Base-by-base conservation (phyloP, 1,140 invertebrate genomes). In the Atopsyche davidsoni region DNA sequence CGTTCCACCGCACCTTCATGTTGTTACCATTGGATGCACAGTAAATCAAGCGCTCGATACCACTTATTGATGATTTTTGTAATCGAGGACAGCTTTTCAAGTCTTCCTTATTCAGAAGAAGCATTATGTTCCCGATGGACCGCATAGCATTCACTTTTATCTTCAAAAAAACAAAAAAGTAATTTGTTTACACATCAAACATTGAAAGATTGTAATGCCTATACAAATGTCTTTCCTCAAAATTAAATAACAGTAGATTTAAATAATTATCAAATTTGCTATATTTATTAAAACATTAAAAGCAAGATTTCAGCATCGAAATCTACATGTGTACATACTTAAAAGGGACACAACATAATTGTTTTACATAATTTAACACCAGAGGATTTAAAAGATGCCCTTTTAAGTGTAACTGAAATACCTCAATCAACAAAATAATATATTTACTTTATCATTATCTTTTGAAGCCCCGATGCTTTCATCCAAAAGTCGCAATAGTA, bases 1-100 rank as follows among this genome's bases (percentile, higher is more conserved):
- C 85, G 70, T 93, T 95, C 90, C 91, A 95, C 36, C 88, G 77
- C 6, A 90, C 87, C 70, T 92, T 92, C 78, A 89, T 87, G 59
- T 86, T 83, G 39, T 77, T 80, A 25, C 82, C 82, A 21, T 75
- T 73, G 1, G 70, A 77, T 16, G 83, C 77, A 62, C 79, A 85
- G 55, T 81, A 79, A 41, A 87, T 68, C 16, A 93, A 68, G 40
- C 79, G 76, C 47, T 73, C 65, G 45, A 86, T 75, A 10, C 77
- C 78, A 6, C 64, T 58, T 45, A 75, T 70, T 47, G 78, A 69
- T 24, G 78, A 65, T n/a, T 62, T 59, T 51, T 68, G 72, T 40
- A 79, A 70, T 54, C 67, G 56, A 23, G 59, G 46, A 52, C 62
- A 46, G 23, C 67, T 74, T 58, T 74, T 63, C 45, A 81, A 68